Conservation (phyloP, 2,113 vertebrate species). For the Chauna torquata region DNA sequence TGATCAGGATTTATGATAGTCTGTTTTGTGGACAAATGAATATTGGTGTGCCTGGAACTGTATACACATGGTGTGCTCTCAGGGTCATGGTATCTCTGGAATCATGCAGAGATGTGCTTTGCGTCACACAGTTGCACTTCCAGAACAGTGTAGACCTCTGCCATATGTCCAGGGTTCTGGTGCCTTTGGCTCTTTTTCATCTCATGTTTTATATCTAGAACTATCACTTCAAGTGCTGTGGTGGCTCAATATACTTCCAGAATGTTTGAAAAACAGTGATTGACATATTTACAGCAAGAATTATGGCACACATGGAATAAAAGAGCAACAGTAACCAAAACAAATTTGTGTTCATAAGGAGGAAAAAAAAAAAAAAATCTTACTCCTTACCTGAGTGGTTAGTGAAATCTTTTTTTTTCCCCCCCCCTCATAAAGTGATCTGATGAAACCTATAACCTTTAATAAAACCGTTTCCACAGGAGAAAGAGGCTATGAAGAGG, state of each 20-base stretch:
- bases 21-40: constrained; percentile 50
- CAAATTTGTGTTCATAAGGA: not conserved
- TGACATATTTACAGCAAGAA: not conserved
- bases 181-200: not conserved
- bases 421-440: not conserved
- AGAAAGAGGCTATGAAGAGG: not conserved
- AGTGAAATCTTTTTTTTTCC: not conserved
- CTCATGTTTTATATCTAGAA: not conserved
- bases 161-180: not conserved
- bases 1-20: constrained; percentile 54
- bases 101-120: not conserved
- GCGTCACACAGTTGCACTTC: not conserved
- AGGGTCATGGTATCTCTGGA: not conserved
- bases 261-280: not conserved
- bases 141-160: not conserved
- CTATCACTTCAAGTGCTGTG: not conserved
- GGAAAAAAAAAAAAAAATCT: not conserved
- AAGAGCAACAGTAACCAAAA: not conserved
- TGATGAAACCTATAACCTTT: not conserved
- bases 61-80: not conserved
- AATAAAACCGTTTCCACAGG: not conserved
- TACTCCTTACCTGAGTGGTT: not conserved
- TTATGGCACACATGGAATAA: not conserved
- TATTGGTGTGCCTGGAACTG: constrained; percentile 14
- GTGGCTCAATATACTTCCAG: not conserved